Evolutionary conservation across 2,113 vertebrate genomes (phyloP), one percentile per base, ranked within the genome.

Genomic region (Probosciger aterrimus): DNA sequence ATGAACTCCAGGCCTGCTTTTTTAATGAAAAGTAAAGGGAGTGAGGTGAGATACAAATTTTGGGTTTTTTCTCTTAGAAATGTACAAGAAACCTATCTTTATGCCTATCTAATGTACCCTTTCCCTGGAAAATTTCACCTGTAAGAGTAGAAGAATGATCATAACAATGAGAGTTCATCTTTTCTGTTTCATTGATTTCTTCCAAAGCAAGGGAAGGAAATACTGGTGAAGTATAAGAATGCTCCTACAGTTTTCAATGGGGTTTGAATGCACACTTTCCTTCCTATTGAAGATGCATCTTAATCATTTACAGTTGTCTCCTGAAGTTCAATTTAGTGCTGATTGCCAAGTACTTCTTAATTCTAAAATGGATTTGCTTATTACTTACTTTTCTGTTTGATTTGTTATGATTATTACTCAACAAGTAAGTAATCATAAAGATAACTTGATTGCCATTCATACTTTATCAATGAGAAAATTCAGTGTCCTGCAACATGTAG

Each of bases 341-440:
- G 86, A 84, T 88, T 96, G 62, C 37, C 47, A 83, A 82, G 55
- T 44, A 67, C 76, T 92, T 91, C 93, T 88, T 83, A 91, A 81
- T 94, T 88, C 35, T 76, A 53, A 73, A 88, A 78, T 6, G 7
- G 39, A 91, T 15, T 71, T 2, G 0, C 52, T 92, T 94, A 55
- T 77, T 82, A 63, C 50, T 80, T 25, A 50, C 41, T 86, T 92
- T 91, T 69, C 55, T 82, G 60, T 78, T 91, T 93, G 55, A 68
- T 83, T 84, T 92, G 39, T 93, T 95, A 27, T 39, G 49, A 75
- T 57, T 92, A 57, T 86, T 78, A n/a, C 24, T 35, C 71, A 83
- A 75, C 47, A 78, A 46, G 44, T 78, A 89, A 91, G 63, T 75
- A 79, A 86, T 63, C 39, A 55, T 75, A 76, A 75, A 55, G 82